These are phyloP conservation scores for Forbesichthys papilliferus DNA, from an alignment of 2,113 vertebrate species.

Conservation along the genomic window DNA sequence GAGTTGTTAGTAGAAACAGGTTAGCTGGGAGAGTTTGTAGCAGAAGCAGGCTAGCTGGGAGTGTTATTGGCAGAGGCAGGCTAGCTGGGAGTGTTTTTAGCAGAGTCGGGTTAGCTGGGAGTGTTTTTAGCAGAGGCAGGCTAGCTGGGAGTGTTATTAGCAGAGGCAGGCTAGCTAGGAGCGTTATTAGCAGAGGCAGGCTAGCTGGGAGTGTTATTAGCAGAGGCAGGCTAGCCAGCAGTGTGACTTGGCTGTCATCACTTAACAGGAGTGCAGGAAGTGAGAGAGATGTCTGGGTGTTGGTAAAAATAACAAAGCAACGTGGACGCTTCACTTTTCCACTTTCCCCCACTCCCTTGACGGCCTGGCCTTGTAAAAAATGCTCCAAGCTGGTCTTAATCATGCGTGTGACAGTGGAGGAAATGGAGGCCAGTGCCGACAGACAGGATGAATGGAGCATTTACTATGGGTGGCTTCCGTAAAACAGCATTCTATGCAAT, in stretches of 20 bases:
- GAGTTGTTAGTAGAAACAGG: no score
- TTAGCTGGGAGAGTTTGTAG: neutral
- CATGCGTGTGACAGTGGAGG: constrained; percentile 71
- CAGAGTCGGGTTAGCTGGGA: no score
- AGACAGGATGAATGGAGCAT: constrained; percentile 63
- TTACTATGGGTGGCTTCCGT: constrained; percentile 59
- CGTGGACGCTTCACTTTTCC: constrained; percentile 37
- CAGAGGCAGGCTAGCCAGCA: neutral
- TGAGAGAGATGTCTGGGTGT: constrained; percentile 32
- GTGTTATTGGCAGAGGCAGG: no score
- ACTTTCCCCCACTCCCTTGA: neutral
- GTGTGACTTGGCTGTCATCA: constrained; percentile 10
- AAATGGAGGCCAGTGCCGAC: constrained; percentile 57
- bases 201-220: neutral
- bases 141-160: no score
- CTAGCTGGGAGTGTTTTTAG: no score
- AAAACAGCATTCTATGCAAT: constrained; percentile 42
- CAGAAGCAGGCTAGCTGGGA: neutral
- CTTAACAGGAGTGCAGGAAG: constrained; percentile 27
- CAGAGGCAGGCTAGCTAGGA: no score
- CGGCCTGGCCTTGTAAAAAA: constrained; percentile 56
- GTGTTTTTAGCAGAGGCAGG: no score
- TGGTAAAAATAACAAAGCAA: constrained; percentile 27
- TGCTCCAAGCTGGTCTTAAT: constrained; percentile 71
- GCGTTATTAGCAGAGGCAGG: neutral